These are phyloP conservation scores for Chrysotoxum bicinctum DNA, from an alignment of 2,888 invertebrate genomes.

Conservation along the genomic window DNA sequence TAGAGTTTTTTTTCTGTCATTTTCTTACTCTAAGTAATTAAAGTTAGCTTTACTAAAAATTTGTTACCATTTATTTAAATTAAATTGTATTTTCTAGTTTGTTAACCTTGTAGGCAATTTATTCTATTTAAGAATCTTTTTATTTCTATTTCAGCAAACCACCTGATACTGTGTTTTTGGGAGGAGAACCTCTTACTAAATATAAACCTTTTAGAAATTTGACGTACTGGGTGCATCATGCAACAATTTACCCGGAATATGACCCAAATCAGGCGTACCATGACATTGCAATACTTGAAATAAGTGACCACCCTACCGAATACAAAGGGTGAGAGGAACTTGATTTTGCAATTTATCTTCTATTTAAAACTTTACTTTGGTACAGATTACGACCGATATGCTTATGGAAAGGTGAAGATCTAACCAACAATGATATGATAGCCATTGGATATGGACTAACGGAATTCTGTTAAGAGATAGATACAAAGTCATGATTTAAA, in stretches of 20 bases:
- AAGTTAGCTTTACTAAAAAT: too few species aligned
- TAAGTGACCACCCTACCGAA: background rate
- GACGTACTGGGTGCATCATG: background rate
- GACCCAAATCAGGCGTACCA: slow-evolving; percentile 21
- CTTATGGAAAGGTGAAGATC: background rate
- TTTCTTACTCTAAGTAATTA: too few species aligned
- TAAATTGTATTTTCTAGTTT: too few species aligned
- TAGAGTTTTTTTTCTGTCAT: too few species aligned
- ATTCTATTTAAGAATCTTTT: too few species aligned
- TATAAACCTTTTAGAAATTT: background rate
- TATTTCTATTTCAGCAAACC: slow-evolving; percentile 24
- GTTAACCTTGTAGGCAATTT: too few species aligned
- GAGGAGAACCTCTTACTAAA: slow-evolving; percentile 4
- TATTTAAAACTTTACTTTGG: background rate
- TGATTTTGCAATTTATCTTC: too few species aligned
- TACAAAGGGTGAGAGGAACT: background rate
- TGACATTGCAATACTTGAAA: slow-evolving; percentile 49
- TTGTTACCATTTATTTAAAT: too few species aligned
- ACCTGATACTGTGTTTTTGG: slow-evolving; percentile 18
- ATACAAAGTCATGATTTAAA: background rate
- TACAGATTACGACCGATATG: background rate
- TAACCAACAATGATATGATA: background rate
- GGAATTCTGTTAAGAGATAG: slow-evolving; percentile 2
- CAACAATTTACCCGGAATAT: slow-evolving; percentile 28
- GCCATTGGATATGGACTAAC: slow-evolving; percentile 48